Evolutionary conservation across 2,113 vertebrate genomes (phyloP).

Genomic region (Saccopteryx bilineata): DNA sequence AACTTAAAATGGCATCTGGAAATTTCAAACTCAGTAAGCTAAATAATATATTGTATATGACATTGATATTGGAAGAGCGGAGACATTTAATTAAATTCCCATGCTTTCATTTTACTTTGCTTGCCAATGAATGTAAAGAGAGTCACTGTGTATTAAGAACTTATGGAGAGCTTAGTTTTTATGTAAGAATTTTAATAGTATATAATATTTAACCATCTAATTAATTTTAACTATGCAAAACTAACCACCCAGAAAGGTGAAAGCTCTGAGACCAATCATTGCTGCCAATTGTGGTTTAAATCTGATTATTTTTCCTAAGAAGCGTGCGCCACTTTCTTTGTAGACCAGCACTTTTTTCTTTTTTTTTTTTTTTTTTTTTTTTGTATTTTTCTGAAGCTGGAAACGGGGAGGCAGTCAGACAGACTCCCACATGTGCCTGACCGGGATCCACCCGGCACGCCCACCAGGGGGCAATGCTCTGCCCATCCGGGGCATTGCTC

Average conservation of each 20-base stretch:
- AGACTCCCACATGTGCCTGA: too few species aligned
- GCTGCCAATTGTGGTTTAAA: background rate
- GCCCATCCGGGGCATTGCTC: too few species aligned
- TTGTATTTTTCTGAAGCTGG: too few species aligned
- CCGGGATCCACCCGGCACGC: too few species aligned
- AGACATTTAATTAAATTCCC: background rate
- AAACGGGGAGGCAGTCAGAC: too few species aligned
- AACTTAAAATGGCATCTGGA: slow-evolving; percentile 26
- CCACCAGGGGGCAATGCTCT: too few species aligned
- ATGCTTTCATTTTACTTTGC: background rate
- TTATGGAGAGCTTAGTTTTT: background rate
- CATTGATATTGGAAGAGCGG: background rate
- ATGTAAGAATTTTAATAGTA: background rate
- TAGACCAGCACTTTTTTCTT: background rate
- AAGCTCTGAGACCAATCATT: background rate
- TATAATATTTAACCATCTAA: background rate
- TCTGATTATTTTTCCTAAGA: background rate
- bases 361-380: too few species aligned
- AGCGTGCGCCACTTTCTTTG: background rate
- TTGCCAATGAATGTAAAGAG: background rate
- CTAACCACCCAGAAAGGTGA: background rate
- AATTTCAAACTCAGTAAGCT: slow-evolving; percentile 21
- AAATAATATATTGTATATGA: background rate
- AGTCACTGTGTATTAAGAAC: background rate
- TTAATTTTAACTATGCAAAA: slow-evolving; percentile 51